Conservation (phyloP, 2,888 invertebrate species). For the Carabus problematicus region DNA sequence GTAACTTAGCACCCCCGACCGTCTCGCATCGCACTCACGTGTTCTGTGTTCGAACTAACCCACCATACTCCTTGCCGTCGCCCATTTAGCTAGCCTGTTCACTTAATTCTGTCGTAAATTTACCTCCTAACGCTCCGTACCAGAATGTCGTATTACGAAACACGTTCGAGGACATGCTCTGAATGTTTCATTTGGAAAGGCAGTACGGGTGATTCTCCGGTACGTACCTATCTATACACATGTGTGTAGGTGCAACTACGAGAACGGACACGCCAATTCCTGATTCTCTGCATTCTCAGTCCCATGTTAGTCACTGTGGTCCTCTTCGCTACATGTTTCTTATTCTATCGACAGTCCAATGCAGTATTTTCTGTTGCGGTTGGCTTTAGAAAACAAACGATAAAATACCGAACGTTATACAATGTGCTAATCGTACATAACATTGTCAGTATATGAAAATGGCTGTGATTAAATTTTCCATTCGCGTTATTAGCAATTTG, state of each 20-base stretch:
- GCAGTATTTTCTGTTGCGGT: no score
- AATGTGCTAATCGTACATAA: no score
- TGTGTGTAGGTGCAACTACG: not conserved
- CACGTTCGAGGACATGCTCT: constrained; percentile 38
- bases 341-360: no score
- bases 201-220: constrained; percentile 16
- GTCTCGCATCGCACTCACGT: not conserved
- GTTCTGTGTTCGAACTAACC: constrained; percentile 3
- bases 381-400: no score
- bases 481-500: no score
- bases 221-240: constrained; percentile 13
- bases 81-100: constrained; percentile 1
- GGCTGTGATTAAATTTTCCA: no score
- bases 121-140: constrained; percentile 39
- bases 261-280: no score
- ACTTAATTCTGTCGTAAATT: constrained; percentile 41
- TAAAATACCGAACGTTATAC: no score
- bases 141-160: constrained; percentile 40
- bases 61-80: not conserved
- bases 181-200: constrained; percentile 32
- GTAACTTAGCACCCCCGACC: constrained; percentile 6
- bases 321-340: no score
- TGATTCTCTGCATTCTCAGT: no score
- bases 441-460: no score
- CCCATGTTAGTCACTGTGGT: no score